Conservation (phyloP, 1,140 invertebrate species). For the Lucilia sericata region DNA sequence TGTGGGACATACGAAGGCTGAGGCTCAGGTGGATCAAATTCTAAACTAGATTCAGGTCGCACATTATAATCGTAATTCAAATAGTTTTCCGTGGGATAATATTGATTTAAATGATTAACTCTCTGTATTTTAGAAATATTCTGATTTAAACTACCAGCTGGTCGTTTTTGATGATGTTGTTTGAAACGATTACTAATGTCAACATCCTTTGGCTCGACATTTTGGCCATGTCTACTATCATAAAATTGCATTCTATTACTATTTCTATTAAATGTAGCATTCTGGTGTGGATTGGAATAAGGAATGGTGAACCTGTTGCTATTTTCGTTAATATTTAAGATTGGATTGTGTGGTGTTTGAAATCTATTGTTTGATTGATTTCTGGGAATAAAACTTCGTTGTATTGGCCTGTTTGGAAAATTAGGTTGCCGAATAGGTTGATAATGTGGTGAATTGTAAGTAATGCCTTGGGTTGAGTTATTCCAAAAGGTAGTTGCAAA, state of each 20-base stretch:
- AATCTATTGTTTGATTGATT: neutral
- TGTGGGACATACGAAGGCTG: neutral
- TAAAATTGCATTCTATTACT: neutral
- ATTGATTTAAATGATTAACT: no score
- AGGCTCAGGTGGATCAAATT: neutral
- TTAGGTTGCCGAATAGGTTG: neutral
- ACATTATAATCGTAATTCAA: neutral
- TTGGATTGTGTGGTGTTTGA: no score
- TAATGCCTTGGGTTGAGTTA: neutral
- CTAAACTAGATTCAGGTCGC: neutral
- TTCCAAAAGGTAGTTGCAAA: conserved; percentile 47
- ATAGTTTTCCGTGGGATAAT: neutral
- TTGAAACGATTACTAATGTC: no score
- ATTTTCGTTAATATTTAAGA: no score
- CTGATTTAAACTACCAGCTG: no score
- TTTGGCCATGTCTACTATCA: neutral
- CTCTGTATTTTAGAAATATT: no score
- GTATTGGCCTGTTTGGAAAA: neutral
- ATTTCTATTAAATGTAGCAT: no score
- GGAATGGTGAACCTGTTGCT: no score
- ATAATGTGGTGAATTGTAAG: conserved; percentile 3
- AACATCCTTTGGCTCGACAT: neutral
- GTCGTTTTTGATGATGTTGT: no score
- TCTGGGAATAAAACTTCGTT: neutral
- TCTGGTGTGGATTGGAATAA: no score